phyloP scores from a whole-genome alignment of 2,797 vertebrate species.

The Erethizon dorsatum region DNA sequence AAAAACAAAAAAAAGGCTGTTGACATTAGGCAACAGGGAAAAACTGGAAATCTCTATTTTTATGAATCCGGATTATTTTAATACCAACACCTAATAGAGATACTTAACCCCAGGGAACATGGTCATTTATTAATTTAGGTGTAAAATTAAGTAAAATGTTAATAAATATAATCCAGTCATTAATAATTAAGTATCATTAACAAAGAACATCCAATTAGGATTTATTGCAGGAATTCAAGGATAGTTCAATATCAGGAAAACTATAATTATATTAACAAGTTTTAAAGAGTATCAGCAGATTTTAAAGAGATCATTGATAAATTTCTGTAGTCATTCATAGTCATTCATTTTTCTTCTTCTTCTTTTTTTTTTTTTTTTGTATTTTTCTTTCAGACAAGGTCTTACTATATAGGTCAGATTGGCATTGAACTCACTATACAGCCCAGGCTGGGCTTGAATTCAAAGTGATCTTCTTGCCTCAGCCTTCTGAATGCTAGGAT shows the following conservation, averaged over 20 bases:
- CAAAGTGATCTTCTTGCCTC: background rate
- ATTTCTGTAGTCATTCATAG: background rate
- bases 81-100: background rate
- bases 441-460: background rate
- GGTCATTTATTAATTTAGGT: background rate
- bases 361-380: background rate
- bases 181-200: slow-evolving; percentile 21
- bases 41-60: slow-evolving; percentile 46
- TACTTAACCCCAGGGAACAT: background rate
- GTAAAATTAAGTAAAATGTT: slow-evolving; percentile 15
- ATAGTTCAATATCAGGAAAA: slow-evolving; percentile 73
- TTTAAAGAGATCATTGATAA: background rate
- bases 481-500: background rate
- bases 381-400: background rate
- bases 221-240: slow-evolving; percentile 70
- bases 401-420: background rate
- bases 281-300: slow-evolving; percentile 1
- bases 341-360: background rate
- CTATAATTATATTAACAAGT: background rate
- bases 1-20: slow-evolving; percentile 17
- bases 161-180: slow-evolving; percentile 48
- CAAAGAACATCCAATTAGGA: slow-evolving; percentile 45
- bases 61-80: slow-evolving; percentile 27
- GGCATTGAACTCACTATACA: background rate
- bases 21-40: background rate